Evolutionary conservation across 2,113 vertebrate species (phyloP).

Genomic region (Pterocles burchelli): DNA sequence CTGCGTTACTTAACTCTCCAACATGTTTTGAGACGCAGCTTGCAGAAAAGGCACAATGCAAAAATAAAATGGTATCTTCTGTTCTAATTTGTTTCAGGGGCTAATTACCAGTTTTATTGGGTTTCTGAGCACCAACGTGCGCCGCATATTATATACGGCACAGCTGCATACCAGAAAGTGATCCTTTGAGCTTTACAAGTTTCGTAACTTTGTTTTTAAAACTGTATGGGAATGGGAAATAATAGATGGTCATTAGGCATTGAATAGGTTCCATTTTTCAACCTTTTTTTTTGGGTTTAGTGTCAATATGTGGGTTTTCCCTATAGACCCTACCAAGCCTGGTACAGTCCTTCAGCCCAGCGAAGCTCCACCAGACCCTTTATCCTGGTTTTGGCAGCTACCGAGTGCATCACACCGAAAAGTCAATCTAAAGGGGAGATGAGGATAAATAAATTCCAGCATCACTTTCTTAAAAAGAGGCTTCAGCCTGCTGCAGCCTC

Average conservation of each 20-base stretch:
- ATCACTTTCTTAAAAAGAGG: neutral
- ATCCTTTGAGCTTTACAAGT: neutral
- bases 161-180: neutral
- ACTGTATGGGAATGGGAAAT: neutral
- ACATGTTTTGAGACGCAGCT: neutral
- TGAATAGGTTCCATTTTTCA: neutral
- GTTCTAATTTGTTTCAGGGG: conserved; percentile 32
- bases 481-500: neutral
- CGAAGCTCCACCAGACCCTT: neutral
- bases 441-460: neutral
- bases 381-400: no score
- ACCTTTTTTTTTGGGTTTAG: neutral
- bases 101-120: conserved; percentile 45
- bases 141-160: neutral
- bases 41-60: neutral
- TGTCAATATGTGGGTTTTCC: neutral
- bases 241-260: neutral
- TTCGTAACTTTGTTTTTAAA: neutral
- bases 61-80: conserved; percentile 21
- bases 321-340: neutral
- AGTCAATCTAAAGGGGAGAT: neutral
- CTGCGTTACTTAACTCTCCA: conserved; percentile 12
- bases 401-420: accelerated
- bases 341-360: no score
- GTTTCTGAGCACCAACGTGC: neutral